Percentiles rank a stretch among this genome's conserved stretches.
Evolutionary conservation across 2,888 invertebrate species (phyloP).

Genomic region (Heliconius aoede): DNA sequence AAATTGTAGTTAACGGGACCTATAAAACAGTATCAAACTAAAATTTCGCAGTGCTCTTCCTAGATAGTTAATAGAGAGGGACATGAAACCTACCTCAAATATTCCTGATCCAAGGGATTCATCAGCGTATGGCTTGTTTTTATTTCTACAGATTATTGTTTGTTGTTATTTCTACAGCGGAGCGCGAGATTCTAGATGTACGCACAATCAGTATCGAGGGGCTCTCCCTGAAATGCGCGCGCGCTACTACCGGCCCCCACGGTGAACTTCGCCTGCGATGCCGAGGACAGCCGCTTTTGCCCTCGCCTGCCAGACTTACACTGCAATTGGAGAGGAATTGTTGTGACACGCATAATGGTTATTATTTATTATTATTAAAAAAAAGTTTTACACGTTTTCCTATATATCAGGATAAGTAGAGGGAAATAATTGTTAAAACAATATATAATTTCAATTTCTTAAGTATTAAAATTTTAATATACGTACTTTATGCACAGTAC

Average conservation of each 20-base stretch:
- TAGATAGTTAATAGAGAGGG: too few species aligned
- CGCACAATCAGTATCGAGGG: conserved; percentile 89
- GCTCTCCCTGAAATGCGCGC: conserved; percentile 89
- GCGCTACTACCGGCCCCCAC: conserved; percentile 76
- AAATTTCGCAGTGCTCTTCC: too few species aligned
- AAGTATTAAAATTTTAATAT: background rate
- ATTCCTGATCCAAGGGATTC: too few species aligned
- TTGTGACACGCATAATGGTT: conserved; percentile 83
- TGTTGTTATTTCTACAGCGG: conserved; percentile 43
- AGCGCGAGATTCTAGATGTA: conserved; percentile 87
- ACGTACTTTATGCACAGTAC: conserved; percentile 72
- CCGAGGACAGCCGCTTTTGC: conserved; percentile 88
- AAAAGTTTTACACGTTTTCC: too few species aligned
- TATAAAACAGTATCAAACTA: too few species aligned
- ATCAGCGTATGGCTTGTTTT: too few species aligned
- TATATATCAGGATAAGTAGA: too few species aligned
- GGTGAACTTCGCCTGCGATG: conserved; percentile 64
- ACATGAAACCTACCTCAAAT: too few species aligned
- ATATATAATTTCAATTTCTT: too few species aligned
- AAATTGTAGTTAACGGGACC: too few species aligned
- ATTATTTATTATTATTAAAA: background rate
- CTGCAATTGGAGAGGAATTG: conserved; percentile 93
- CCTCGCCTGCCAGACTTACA: conserved; percentile 91
- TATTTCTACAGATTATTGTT: background rate
- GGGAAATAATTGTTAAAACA: too few species aligned